phyloP scores from a whole-genome alignment of 2,888 invertebrate species.

The Seira musarum region DNA sequence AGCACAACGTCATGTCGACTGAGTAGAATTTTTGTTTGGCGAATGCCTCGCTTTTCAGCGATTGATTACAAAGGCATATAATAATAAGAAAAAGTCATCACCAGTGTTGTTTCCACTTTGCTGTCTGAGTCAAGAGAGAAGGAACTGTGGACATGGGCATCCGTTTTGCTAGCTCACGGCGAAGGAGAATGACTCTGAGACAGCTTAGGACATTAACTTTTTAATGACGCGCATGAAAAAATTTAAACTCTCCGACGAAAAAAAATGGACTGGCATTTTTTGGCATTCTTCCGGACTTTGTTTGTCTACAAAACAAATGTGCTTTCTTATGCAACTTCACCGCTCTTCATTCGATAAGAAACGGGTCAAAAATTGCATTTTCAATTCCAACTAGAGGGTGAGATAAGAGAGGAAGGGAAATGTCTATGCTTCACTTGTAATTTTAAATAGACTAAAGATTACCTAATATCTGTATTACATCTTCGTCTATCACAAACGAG shows the following conservation, averaged over 20 bases:
- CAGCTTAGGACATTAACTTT: neutral
- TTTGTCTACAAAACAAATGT: neutral
- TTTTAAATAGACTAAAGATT: neutral
- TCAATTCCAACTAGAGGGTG: no score
- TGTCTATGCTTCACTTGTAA: neutral
- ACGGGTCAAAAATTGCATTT: slow-evolving; percentile 23
- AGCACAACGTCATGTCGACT: no score
- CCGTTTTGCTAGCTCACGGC: no score
- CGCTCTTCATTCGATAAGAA: slow-evolving; percentile 10
- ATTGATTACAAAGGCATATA: neutral
- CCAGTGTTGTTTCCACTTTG: neutral
- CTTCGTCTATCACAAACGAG: neutral
- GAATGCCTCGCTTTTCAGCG: no score
- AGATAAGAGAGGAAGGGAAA: neutral
- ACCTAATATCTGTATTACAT: neutral
- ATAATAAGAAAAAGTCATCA: neutral
- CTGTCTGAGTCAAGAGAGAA: no score
- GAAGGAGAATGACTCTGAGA: neutral
- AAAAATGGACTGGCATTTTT: neutral
- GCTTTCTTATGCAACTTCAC: neutral
- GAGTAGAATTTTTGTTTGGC: no score
- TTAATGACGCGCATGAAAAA: neutral
- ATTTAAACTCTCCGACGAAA: neutral
- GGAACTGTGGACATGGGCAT: no score
- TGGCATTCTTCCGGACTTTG: neutral